These are phyloP conservation scores for Diorhabda elongata DNA, from an alignment of 1,140 invertebrate species.

Conservation along the genomic window DNA sequence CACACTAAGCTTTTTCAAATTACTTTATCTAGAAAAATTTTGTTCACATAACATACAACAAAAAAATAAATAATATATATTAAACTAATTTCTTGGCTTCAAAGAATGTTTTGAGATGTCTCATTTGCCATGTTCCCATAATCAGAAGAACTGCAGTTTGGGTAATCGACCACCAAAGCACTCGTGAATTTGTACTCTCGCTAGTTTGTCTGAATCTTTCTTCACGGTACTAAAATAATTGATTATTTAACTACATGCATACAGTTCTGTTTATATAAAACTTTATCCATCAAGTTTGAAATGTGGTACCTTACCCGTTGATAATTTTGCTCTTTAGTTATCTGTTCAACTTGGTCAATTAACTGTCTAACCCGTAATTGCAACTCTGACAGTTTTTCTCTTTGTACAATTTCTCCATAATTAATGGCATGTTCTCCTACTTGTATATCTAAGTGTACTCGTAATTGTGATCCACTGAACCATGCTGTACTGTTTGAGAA, in stretches of 20 bases:
- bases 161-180: constrained; percentile 95
- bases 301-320: constrained; percentile 73
- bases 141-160: constrained; percentile 86
- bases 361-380: constrained; percentile 93
- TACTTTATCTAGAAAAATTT: neutral
- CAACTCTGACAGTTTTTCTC: constrained; percentile 95
- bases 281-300: neutral
- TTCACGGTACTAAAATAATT: constrained; percentile 80
- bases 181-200: constrained; percentile 95
- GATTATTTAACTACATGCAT: neutral
- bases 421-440: constrained; percentile 98
- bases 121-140: constrained; percentile 99
- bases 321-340: constrained; percentile 99
- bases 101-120: constrained; percentile 98
- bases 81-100: constrained; percentile 99
- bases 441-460: constrained; percentile 97
- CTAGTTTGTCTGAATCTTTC: constrained; percentile 96
- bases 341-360: constrained; percentile 97
- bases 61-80: constrained; percentile 33
- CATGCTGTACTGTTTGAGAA: constrained; percentile 97
- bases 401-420: constrained; percentile 95
- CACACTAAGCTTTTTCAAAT: no score
- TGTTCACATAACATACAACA: neutral
- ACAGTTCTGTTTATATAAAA: neutral
- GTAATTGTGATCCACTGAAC: constrained; percentile 91